Conservation (phyloP, 2,888 invertebrate species). For the Andrena haemorrhoa region DNA sequence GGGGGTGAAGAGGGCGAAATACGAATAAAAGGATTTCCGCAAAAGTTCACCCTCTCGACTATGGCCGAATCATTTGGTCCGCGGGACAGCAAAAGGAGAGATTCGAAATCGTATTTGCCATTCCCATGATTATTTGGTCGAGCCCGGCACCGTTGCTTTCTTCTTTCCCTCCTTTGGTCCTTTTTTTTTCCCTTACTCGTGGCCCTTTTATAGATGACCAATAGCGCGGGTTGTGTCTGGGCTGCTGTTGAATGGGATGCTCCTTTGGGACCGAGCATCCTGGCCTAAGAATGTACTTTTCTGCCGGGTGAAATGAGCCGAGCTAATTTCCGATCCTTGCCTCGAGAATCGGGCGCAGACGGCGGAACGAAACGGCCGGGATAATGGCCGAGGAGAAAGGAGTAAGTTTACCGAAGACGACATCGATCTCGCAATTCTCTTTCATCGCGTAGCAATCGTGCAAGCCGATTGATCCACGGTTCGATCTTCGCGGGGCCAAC, state of each 20-base stretch:
- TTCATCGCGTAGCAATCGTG: conserved; percentile 30
- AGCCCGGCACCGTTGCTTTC: conserved; percentile 45
- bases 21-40: conserved; percentile 74
- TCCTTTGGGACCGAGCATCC: conserved; percentile 75
- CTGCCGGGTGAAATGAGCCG: conserved; percentile 81
- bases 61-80: conserved; percentile 75
- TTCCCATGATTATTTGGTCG: conserved; percentile 81
- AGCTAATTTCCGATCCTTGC: conserved; percentile 74
- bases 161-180: conserved; percentile 20
- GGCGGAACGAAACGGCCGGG: conserved; percentile 28
- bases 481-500: conserved; percentile 26
- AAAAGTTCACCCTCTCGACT: conserved; percentile 65
- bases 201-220: conserved; percentile 79
- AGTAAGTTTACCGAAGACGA: conserved; percentile 67
- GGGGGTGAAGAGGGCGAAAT: conserved; percentile 28
- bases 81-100: conserved; percentile 71
- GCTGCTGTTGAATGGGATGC: conserved; percentile 72
- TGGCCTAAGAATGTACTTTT: conserved; percentile 77
- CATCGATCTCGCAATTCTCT: conserved; percentile 58
- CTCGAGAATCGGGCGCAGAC: conserved; percentile 47
- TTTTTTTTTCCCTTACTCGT: conserved; percentile 20
- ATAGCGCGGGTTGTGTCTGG: conserved; percentile 74
- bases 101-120: conserved; percentile 81
- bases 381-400: conserved; percentile 55
- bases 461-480: conserved; percentile 51